Conservation (phyloP, 1,140 invertebrate species). For the Fopius arisanus region DNA sequence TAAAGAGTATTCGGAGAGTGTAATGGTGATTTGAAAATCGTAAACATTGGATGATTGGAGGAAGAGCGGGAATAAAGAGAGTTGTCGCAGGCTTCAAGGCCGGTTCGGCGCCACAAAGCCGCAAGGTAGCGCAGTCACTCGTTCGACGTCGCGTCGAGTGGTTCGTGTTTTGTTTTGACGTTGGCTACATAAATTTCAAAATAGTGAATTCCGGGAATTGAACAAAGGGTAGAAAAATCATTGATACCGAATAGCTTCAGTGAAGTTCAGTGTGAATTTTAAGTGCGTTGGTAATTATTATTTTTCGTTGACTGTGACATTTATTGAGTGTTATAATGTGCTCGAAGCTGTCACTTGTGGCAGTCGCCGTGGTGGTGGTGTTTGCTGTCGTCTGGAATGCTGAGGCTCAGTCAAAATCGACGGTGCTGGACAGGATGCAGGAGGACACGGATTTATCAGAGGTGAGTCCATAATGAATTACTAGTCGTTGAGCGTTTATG, state of each 20-base stretch:
- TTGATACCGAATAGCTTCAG: too few relatives aligned
- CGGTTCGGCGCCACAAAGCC: not conserved
- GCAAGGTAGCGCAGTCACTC: conserved; percentile 31
- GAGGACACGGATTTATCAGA: conserved; percentile 60
- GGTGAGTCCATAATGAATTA: conserved; percentile 41
- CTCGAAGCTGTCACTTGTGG: conserved; percentile 17
- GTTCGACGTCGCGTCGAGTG: conserved; percentile 27
- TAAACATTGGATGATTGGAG: too few relatives aligned
- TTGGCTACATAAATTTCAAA: not conserved
- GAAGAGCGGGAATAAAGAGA: too few relatives aligned
- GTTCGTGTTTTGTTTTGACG: conserved; percentile 12
- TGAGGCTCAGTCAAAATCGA: conserved; percentile 32
- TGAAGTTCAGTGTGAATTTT: too few relatives aligned
- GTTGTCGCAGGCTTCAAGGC: not conserved
- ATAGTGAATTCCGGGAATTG: too few relatives aligned
- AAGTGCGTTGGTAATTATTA: too few relatives aligned
- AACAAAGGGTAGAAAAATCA: too few relatives aligned
- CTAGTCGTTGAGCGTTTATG: too few relatives aligned
- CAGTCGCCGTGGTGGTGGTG: conserved; percentile 33
- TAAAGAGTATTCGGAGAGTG: too few relatives aligned
- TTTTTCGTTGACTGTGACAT: too few relatives aligned
- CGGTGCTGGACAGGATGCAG: conserved; percentile 58
- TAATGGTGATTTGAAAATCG: too few relatives aligned
- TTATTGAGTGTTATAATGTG: conserved; percentile 20
- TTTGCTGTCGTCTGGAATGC: conserved; percentile 31